Percentiles rank a stretch among this genome's conserved stretches.
Evolutionary conservation across 2,888 invertebrate genomes (phyloP).

Genomic region (Eubasilissa splendida): DNA sequence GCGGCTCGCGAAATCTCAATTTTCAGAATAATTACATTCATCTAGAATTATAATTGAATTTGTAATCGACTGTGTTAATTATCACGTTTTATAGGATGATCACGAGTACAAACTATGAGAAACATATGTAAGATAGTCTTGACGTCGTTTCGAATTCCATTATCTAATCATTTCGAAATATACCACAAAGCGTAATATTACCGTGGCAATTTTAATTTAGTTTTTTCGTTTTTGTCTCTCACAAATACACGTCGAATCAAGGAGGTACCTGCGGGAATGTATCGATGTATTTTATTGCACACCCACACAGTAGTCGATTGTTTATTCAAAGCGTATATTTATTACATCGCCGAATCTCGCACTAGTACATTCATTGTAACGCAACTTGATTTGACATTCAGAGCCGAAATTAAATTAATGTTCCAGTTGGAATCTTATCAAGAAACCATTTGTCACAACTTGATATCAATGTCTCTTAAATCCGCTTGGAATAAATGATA

Average conservation of each 20-base stretch:
- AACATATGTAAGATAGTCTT: neutral
- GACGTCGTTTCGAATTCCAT: slow-evolving; percentile 3
- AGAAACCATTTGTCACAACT: slow-evolving; percentile 57
- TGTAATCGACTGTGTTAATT: neutral
- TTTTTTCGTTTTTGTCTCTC: neutral
- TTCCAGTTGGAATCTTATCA: slow-evolving; percentile 57
- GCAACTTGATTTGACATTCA: slow-evolving; percentile 44
- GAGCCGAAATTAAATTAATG: slow-evolving; percentile 52
- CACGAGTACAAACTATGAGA: neutral
- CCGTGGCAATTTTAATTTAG: slow-evolving; percentile 2
- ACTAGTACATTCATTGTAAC: slow-evolving; percentile 46
- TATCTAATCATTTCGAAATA: neutral
- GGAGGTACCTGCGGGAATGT: slow-evolving; percentile 5
- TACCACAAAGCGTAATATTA: neutral
- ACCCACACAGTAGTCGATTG: slow-evolving; percentile 49
- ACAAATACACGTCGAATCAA: neutral
- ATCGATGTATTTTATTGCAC: slow-evolving; percentile 34
- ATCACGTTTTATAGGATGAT: neutral
- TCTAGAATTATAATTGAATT: slow-evolving; percentile 1
- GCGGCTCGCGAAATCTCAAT: slow-evolving; percentile 20
- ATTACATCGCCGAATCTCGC: slow-evolving; percentile 51
- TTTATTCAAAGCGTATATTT: slow-evolving; percentile 55
- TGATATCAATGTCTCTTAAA: slow-evolving; percentile 49
- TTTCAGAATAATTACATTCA: slow-evolving; percentile 27
- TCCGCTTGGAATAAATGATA: slow-evolving; percentile 48